Evolutionary conservation across 2,113 vertebrate genomes (phyloP).

Genomic region (Mesembrinibis cayennensis): DNA sequence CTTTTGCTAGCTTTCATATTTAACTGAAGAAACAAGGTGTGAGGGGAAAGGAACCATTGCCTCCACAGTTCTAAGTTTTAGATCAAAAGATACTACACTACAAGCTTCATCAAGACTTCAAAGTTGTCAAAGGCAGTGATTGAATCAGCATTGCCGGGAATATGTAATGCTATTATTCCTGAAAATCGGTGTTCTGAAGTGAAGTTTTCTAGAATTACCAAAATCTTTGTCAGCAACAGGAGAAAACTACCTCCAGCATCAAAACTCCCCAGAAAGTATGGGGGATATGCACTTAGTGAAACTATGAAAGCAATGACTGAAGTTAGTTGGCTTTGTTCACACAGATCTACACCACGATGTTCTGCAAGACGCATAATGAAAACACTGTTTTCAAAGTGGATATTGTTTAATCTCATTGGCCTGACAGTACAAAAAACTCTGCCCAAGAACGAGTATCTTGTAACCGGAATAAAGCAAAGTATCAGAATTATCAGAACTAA

Average conservation of each 20-base stretch:
- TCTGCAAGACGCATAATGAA: neutral
- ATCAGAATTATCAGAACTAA: neutral
- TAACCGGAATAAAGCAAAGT: neutral
- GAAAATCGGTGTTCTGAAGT: neutral
- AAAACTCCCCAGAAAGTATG: neutral
- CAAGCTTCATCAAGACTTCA: neutral
- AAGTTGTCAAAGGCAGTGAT: neutral
- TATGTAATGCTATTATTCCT: neutral
- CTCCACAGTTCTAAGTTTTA: neutral
- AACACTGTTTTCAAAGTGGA: neutral
- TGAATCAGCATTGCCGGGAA: neutral
- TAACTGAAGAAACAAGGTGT: neutral
- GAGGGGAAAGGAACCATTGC: neutral
- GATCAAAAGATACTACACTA: neutral
- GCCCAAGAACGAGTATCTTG: neutral
- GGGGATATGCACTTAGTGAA: neutral
- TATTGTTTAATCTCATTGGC: neutral
- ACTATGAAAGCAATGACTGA: neutral
- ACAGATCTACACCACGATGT: neutral
- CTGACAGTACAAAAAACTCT: neutral
- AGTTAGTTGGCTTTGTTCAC: neutral
- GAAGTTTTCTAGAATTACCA: neutral
- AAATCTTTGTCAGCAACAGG: neutral
- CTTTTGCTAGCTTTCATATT: neutral
- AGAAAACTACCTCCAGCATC: neutral